These are phyloP conservation scores for Pseudomyrmex sp. DNA, from an alignment of 1,140 invertebrate genomes.

Conservation along the genomic window DNA sequence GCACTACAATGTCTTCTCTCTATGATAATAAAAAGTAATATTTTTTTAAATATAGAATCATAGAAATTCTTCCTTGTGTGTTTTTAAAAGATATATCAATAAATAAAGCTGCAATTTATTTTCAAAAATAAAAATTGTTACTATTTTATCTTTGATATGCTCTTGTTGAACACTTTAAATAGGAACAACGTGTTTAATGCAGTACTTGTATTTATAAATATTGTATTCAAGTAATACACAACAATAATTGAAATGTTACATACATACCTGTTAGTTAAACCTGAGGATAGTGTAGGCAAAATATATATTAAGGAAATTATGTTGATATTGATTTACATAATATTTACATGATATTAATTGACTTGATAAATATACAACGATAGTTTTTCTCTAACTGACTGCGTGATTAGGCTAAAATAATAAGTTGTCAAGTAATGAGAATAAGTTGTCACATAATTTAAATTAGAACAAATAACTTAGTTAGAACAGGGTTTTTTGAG, in stretches of 20 bases:
- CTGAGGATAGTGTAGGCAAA: background rate
- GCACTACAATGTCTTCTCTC: background rate
- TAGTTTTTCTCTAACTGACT: background rate
- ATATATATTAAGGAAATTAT: slow-evolving; percentile 5
- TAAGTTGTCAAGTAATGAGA: too few species aligned
- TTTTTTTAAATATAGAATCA: background rate
- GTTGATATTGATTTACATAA: too few species aligned
- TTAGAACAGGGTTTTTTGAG: too few species aligned
- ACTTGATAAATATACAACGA: too few species aligned
- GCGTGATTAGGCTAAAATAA: background rate
- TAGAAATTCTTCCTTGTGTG: background rate
- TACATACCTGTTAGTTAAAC: background rate
- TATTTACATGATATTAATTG: too few species aligned
- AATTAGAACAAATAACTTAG: background rate
- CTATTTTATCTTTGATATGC: background rate
- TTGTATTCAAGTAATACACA: background rate
- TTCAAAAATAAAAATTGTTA: background rate
- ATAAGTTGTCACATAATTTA: slow-evolving; percentile 11
- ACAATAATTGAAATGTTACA: background rate
- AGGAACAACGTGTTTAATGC: background rate
- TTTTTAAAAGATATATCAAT: background rate
- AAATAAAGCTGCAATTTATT: background rate
- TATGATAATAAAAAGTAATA: background rate
- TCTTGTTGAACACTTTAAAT: background rate
- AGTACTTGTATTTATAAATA: background rate